Base-by-base conservation (phyloP, 2,888 invertebrate genomes). In the Epinotia bilunana region DNA sequence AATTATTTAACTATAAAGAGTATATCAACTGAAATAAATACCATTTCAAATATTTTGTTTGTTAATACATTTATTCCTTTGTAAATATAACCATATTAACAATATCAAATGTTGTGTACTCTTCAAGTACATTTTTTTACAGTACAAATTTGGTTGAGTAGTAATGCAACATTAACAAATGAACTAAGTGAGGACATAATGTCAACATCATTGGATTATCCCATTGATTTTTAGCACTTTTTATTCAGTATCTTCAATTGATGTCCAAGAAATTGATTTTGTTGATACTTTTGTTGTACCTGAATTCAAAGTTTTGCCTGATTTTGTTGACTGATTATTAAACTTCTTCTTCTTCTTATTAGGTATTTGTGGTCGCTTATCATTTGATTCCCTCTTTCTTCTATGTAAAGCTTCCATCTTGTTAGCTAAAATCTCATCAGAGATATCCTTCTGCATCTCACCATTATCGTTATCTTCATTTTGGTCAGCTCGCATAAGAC, bases 401-500 rank as follows among this genome's bases (percentile, higher is more conserved):
- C 87, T 87, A 28, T 88, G 87, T 64, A 90, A 90, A 28, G 86
- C 87, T 77, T 83, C 83, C 87, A 93, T 90, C 81, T 89, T 91
- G 74, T 91, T 90, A 5, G 84, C 86, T 78, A 93, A 81, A 76
- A 91, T 83, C 79, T 92, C 93, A 83, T 94, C 94, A 20, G 92
- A 88, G 16, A 94, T 83, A 86, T 94, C 94, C 82, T 92, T 93
- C 33, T 87, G 80, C 91, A 94, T 93, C 76, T 92, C 92, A 53
- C 81, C 82, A 23, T 81, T 83, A 76, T 80, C 80, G 16, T 81
- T 70, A 62, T 83, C 79, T 61, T 85, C 80, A 57, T 80, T 77
- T 61, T 78, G 80, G 76, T 96, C 96, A 57, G 92, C 81, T 81
- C 95, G 95, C 96, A 98, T 96, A 16, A 98, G 84, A 77, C 96